Conservation (phyloP, 2,888 invertebrate species). For the Rapana venosa region DNA sequence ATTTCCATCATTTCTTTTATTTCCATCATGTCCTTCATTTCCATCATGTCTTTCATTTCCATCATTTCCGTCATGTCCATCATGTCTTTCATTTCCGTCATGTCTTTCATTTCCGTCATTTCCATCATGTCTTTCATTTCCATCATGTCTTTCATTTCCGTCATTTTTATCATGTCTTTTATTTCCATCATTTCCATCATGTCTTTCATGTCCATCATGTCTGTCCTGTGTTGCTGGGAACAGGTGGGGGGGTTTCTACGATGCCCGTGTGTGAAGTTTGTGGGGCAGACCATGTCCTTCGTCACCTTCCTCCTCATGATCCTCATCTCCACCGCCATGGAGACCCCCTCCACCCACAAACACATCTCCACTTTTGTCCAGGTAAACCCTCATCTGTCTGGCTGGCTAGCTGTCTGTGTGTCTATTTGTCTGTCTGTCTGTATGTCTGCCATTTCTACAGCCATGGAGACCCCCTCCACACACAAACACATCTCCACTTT, state of each 20-base stretch:
- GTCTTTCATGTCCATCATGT: not conserved
- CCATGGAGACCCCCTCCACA: constrained; percentile 57
- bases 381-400: not conserved
- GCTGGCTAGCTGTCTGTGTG: too few species aligned
- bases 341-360: constrained; percentile 53
- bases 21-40: not conserved
- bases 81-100: not conserved
- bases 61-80: not conserved
- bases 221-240: too few species aligned
- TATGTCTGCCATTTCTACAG: constrained; percentile 57
- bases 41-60: not conserved
- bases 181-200: not conserved
- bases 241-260: constrained; percentile 70
- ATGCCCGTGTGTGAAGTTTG: constrained; percentile 74
- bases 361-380: constrained; percentile 49
- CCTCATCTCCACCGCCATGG: constrained; percentile 65
- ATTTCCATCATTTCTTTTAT: too few species aligned
- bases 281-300: constrained; percentile 73
- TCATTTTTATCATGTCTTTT: not conserved
- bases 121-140: not conserved
- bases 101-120: too few species aligned
- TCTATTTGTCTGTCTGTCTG: not conserved
- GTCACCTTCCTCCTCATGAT: constrained; percentile 70
- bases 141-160: not conserved
- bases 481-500: constrained; percentile 35